phyloP scores from a whole-genome alignment of 2,888 invertebrate species.

The Scaptomyza parva region DNA sequence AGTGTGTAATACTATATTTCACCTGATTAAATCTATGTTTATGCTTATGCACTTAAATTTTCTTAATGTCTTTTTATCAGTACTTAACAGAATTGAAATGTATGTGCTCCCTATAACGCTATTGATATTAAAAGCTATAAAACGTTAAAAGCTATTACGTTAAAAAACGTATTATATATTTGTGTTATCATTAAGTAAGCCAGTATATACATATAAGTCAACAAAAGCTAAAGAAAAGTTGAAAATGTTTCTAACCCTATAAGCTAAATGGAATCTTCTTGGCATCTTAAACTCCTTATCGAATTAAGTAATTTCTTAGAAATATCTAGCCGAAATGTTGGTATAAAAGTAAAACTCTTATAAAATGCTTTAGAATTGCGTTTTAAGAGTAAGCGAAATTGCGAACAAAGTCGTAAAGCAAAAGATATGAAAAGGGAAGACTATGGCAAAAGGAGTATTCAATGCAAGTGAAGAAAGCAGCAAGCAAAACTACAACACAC shows the following conservation, averaged over 20 bases:
- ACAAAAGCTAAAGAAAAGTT: too few species aligned
- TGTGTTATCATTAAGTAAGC: too few species aligned
- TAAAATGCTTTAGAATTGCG: neutral
- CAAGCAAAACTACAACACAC: neutral
- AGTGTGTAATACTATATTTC: too few species aligned
- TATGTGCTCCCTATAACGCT: too few species aligned
- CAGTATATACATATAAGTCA: too few species aligned
- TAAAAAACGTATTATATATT: too few species aligned
- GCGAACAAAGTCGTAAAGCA: neutral
- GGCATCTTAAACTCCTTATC: neutral
- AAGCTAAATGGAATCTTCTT: neutral
- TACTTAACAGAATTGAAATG: too few species aligned
- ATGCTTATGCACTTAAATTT: too few species aligned
- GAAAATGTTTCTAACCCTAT: neutral
- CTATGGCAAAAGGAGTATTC: neutral
- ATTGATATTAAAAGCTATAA: too few species aligned
- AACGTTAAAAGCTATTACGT: too few species aligned
- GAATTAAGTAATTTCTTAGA: neutral
- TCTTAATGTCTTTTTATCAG: too few species aligned
- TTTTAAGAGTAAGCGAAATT: neutral
- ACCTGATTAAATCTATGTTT: too few species aligned
- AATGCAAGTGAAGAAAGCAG: constrained; percentile 2
- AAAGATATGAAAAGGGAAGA: neutral
- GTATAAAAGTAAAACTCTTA: neutral
- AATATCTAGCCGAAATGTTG: neutral